Evolutionary conservation across 1,140 invertebrate genomes (phyloP).

Genomic region (Drosophila paulistorum): DNA sequence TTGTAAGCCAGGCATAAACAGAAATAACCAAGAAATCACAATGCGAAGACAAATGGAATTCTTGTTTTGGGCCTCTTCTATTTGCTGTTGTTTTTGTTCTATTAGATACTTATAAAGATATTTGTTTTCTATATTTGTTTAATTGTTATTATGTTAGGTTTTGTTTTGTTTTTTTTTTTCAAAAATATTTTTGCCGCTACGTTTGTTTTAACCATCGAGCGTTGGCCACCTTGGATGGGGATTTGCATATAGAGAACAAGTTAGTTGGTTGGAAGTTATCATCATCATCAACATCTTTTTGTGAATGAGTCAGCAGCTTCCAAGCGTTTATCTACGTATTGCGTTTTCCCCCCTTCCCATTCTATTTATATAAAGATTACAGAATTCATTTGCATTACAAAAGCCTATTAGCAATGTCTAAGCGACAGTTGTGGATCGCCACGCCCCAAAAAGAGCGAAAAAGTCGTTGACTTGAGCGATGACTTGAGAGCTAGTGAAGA

Average conservation of each 20-base stretch:
- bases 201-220: conserved; percentile 4
- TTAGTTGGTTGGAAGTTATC: conserved; percentile 7
- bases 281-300: conserved; percentile 22
- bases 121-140: conserved; percentile 64
- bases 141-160: conserved; percentile 76
- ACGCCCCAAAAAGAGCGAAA: conserved; percentile 50
- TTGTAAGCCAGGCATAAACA: conserved; percentile 58
- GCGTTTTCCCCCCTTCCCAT: conserved; percentile 52
- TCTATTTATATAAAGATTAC: conserved; percentile 71
- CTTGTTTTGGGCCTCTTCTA: conserved; percentile 55
- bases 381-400: conserved; percentile 73
- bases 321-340: conserved; percentile 37
- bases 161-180: conserved; percentile 3
- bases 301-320: conserved; percentile 56
- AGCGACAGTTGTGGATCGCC: conserved; percentile 66
- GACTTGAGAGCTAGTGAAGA: conserved; percentile 13
- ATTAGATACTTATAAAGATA: conserved; percentile 64
- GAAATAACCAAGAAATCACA: conserved; percentile 47
- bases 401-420: conserved; percentile 35
- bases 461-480: conserved; percentile 73
- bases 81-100: conserved; percentile 34
- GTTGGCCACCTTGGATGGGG: conserved; percentile 47
- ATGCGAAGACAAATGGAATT: conserved; percentile 42
- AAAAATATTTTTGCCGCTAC: conserved; percentile 38
- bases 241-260: conserved; percentile 63